Evolutionary conservation across 2,113 vertebrate species (phyloP).

Genomic region (Rattus rattus): DNA sequence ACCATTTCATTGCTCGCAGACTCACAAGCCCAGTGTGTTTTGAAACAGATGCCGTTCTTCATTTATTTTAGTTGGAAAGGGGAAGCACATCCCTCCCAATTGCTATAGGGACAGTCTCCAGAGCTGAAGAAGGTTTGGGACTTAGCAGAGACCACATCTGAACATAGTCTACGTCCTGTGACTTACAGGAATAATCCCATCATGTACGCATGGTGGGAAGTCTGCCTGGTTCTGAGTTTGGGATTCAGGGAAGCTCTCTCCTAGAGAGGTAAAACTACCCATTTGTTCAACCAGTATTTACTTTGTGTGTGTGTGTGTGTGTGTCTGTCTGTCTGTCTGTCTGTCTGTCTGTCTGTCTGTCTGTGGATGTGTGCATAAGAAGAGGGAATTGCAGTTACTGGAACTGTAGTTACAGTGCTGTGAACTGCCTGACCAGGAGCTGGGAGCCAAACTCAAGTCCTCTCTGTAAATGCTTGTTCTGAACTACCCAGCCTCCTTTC

Average conservation of each 20-base stretch:
- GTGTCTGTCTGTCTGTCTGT: neutral
- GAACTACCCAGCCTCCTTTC: neutral
- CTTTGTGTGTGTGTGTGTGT: neutral
- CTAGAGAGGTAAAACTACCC: neutral
- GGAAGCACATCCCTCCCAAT: neutral
- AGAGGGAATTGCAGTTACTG: neutral
- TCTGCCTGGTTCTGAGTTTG: neutral
- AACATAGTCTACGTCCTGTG: neutral
- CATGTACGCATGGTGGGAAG: neutral
- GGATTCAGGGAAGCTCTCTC: neutral
- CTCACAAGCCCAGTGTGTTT: neutral
- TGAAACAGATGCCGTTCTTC: neutral
- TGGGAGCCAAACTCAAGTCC: neutral
- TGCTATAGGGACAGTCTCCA: neutral
- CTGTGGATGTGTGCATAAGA: neutral
- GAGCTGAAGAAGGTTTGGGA: neutral
- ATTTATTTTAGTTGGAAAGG: conserved; percentile 7
- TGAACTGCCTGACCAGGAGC: neutral
- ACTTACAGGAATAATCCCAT: neutral
- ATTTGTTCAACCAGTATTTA: neutral
- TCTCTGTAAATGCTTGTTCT: neutral
- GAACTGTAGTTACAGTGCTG: neutral
- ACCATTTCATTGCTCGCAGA: neutral
- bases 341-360: neutral
- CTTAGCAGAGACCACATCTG: conserved; percentile 26